These are phyloP conservation scores for Drosophila simulans DNA, from an alignment of 1,140 invertebrate genomes.

Conservation along the genomic window DNA sequence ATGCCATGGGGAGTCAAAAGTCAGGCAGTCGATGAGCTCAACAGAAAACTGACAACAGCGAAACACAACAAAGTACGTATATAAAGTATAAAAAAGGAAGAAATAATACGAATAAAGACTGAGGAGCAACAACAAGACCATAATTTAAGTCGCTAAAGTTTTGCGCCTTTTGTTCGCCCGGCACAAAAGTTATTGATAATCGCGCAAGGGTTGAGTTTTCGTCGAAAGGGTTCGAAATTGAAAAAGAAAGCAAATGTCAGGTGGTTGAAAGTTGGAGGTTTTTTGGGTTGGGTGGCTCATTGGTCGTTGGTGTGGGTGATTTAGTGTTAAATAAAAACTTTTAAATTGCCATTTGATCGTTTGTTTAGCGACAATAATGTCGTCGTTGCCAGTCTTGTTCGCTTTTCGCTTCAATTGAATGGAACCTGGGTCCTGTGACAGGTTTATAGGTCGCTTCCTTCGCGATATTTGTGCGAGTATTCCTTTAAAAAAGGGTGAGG, in stretches of 20 bases:
- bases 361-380: constrained; percentile 84
- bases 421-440: constrained; percentile 60
- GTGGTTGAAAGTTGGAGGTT: constrained; percentile 38
- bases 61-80: constrained; percentile 20
- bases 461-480: not conserved
- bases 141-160: constrained; percentile 81
- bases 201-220: constrained; percentile 64
- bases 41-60: constrained; percentile 1
- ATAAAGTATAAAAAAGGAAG: constrained; percentile 4
- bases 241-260: constrained; percentile 80
- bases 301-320: constrained; percentile 75
- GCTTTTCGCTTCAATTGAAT: constrained; percentile 51
- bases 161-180: constrained; percentile 76
- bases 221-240: constrained; percentile 79
- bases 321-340: constrained; percentile 84
- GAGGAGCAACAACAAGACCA: constrained; percentile 61
- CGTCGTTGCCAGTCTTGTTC: constrained; percentile 51
- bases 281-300: constrained; percentile 22
- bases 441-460: constrained; percentile 77
- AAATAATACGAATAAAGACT: constrained; percentile 21
- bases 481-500: constrained; percentile 3
- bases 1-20: constrained; percentile 71
- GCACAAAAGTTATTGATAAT: constrained; percentile 78
- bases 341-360: constrained; percentile 84
- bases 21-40: constrained; percentile 46